Base-by-base conservation (phyloP, 2,797 vertebrate genomes). In the Caiman crocodilus region DNA sequence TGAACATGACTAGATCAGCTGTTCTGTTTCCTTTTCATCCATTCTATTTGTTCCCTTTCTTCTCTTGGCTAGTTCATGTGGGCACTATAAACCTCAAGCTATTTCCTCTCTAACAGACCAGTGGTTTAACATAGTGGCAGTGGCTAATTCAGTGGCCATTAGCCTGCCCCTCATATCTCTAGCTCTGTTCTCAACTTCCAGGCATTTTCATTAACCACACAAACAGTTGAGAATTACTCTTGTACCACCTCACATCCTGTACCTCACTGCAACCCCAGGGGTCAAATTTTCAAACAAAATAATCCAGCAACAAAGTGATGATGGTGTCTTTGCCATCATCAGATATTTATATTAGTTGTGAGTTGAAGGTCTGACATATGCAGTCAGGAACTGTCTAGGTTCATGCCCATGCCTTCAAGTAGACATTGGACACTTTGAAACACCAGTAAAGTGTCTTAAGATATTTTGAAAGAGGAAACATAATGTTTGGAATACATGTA, bases 401-500 rank as follows among this genome's bases (percentile, higher is more conserved):
- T 50, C 4, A 14, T 50, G 16, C 26, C 35, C 23, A 50, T 13
- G 35, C 23, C 23, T 73, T 42, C 69, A 50, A 13, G 25, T 23
- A 42, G 21, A 73, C 28, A 0, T 25, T n/a, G 57, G 57, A 58
- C 61, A 50, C 42, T 10, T 50, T 35, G n/a, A 82, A 50, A 57
- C 26, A 23, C 1, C 21, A 71, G 1, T 5, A 4, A 50, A 35
- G 25, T 23, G 2, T 64, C 57, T 88, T 6, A 59, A 90, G 71
- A 63, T 15, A 50, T 13, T 3, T 50, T 81, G 60, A 15, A 28
- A 76, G 78, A 61, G 50, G 50, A 60, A 65, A 6, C 75, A 16
- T 17, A 60, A 1, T 6, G 5, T 55, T 32, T 23, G 23, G 57
- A 28, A n/a, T 30, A 6, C 2, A 0, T 6, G 17, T 9, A 18